A percentile compares a stretch with the other conserved stretches of the same genome.
These are phyloP conservation scores for Colaptes auratus DNA, from an alignment of 2,113 vertebrate species.

Conservation along the genomic window DNA sequence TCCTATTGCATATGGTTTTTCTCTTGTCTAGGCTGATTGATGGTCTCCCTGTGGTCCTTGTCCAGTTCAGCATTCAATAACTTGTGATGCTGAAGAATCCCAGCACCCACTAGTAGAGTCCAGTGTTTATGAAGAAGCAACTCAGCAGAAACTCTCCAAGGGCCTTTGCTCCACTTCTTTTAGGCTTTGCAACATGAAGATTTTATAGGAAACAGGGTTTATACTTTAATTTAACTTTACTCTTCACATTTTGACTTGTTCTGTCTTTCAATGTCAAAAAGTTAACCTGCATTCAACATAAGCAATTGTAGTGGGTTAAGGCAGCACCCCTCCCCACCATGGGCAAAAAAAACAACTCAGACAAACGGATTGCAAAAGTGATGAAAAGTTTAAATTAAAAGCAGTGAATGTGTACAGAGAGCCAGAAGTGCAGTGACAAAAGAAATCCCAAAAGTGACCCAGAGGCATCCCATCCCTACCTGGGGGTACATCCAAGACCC, in stretches of 20 bases:
- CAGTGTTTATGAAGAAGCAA: not conserved
- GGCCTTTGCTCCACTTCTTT: not conserved
- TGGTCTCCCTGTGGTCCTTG: not conserved
- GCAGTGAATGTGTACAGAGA: no score
- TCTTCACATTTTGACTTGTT: not conserved
- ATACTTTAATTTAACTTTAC: not conserved
- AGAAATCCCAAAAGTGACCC: no score
- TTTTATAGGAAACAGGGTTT: not conserved
- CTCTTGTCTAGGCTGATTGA: not conserved
- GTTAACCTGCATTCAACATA: not conserved
- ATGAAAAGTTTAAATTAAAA: no score
- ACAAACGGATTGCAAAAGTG: no score
- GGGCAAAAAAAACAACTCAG: no score
- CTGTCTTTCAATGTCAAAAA: not conserved
- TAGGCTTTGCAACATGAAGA: not conserved
- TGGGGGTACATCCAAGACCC: no score
- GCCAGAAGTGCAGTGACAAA: no score
- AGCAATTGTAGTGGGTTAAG: no score
- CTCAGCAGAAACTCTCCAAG: not conserved
- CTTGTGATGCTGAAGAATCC: not conserved
- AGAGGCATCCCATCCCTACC: no score
- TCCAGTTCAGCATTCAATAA: not conserved
- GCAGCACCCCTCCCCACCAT: no score
- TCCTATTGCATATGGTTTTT: not conserved
- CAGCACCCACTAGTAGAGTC: not conserved